phyloP scores from a whole-genome alignment of 2,888 invertebrate species.

The Scelioninae gen. 2 region DNA sequence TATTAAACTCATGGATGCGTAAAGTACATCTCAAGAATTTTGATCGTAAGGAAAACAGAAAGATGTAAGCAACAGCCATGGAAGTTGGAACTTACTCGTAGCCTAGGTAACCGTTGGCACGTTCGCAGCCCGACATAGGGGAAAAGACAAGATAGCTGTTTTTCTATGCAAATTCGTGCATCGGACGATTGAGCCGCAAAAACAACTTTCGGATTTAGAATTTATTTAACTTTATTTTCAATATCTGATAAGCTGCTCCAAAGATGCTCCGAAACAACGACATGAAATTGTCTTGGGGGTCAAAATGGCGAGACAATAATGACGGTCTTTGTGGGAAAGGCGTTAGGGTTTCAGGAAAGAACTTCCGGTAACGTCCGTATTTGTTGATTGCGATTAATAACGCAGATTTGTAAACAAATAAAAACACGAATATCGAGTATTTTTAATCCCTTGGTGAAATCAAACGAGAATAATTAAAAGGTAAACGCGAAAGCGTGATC shows the following conservation, averaged over 20 bases:
- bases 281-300: too few species aligned
- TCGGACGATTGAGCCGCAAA: slow-evolving; percentile 52
- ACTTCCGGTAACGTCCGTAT: too few species aligned
- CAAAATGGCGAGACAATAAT: too few species aligned
- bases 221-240: slow-evolving; percentile 43
- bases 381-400: too few species aligned
- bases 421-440: too few species aligned
- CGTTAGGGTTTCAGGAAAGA: too few species aligned
- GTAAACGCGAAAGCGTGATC: too few species aligned
- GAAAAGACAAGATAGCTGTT: slow-evolving; percentile 48
- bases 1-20: slow-evolving; percentile 61
- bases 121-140: slow-evolving; percentile 34
- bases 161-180: slow-evolving; percentile 58
- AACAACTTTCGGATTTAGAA: slow-evolving; percentile 43
- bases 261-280: too few species aligned
- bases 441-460: too few species aligned
- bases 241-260: slow-evolving; percentile 24
- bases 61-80: slow-evolving; percentile 59
- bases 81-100: slow-evolving; percentile 55
- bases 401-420: too few species aligned
- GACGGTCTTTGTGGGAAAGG: too few species aligned
- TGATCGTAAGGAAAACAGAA: slow-evolving; percentile 61
- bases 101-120: slow-evolving; percentile 53
- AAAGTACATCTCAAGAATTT: slow-evolving; percentile 61
- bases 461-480: too few species aligned